Conservation (phyloP, 2,888 invertebrate genomes). For the Heliconius aoede region DNA sequence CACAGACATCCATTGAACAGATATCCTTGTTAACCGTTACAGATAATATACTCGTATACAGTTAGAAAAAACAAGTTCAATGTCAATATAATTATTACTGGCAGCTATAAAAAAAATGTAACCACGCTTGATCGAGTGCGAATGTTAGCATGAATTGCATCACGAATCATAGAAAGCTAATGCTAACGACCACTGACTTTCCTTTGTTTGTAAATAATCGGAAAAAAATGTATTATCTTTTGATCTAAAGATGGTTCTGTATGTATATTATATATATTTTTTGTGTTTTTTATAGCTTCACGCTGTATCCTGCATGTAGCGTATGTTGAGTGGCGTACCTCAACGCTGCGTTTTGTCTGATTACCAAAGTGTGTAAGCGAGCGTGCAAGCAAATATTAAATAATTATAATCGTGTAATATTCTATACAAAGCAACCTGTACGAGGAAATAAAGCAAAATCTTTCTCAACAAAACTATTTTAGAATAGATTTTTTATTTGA, state of each 20-base stretch:
- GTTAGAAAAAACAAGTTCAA: constrained; percentile 32
- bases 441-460: too few species aligned
- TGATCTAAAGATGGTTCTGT: neutral
- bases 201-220: constrained; percentile 24
- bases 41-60: constrained; percentile 22
- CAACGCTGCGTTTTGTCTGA: too few species aligned
- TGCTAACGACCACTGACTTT: constrained; percentile 42
- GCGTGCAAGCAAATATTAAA: too few species aligned
- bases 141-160: constrained; percentile 41
- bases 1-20: too few species aligned
- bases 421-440: too few species aligned
- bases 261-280: neutral
- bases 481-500: neutral
- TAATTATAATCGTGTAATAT: too few species aligned
- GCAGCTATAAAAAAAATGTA: constrained; percentile 26
- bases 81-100: constrained; percentile 36
- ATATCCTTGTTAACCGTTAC: neutral
- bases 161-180: constrained; percentile 47
- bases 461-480: neutral
- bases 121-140: constrained; percentile 41
- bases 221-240: constrained; percentile 2
- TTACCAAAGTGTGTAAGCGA: too few species aligned
- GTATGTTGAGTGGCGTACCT: too few species aligned
- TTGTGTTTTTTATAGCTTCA: neutral
- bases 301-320: neutral